Evolutionary conservation across 2,113 vertebrate genomes (phyloP).

Genomic region (Glaucidium brasilianum): DNA sequence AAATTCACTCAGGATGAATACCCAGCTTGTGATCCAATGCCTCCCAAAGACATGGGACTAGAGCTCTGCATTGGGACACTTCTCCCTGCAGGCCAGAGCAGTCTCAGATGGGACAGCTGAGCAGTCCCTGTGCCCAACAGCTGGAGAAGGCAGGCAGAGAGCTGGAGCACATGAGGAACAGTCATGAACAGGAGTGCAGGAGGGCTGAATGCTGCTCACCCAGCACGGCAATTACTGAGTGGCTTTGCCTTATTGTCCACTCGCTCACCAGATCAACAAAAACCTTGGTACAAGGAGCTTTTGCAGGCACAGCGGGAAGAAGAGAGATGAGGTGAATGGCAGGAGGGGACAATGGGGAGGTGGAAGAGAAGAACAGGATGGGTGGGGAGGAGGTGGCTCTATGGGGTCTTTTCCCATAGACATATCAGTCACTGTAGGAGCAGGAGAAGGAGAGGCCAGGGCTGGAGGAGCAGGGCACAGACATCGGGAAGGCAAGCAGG

Average conservation of each 20-base stretch:
- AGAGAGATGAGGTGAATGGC: background rate
- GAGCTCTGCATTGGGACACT: background rate
- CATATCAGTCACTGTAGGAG: background rate
- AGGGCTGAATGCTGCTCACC: rapidly evolving
- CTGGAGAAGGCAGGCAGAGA: background rate
- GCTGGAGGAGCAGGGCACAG: background rate
- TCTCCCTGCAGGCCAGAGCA: background rate
- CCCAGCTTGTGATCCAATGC: too few species aligned
- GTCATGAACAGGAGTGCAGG: rapidly evolving
- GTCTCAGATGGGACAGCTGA: background rate
- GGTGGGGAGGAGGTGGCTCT: background rate
- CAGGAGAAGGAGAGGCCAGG: background rate
- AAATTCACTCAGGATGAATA: background rate
- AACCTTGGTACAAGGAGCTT: background rate
- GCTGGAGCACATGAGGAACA: background rate
- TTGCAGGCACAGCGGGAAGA: background rate
- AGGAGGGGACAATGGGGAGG: rapidly evolving
- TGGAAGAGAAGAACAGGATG: background rate
- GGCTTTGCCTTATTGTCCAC: background rate
- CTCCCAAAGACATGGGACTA: background rate
- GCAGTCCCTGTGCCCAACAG: background rate
- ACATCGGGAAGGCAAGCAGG: background rate
- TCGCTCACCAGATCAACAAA: background rate
- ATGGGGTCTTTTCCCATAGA: background rate
- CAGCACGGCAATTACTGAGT: background rate